Evolutionary conservation across 2,888 invertebrate species (phyloP).

Genomic region (Luperina testacea): DNA sequence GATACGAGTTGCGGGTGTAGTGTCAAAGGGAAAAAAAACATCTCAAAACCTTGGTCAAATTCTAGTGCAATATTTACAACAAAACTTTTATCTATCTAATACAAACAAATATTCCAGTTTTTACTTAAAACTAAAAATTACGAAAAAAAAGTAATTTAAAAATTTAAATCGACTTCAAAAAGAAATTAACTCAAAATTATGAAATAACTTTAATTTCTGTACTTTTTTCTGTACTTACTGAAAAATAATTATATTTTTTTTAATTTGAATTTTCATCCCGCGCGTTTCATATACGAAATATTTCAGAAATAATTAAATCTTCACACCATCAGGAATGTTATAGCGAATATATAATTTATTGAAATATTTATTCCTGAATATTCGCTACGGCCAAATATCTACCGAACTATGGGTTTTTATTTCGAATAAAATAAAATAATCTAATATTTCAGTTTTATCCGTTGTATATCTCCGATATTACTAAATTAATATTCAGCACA

Average conservation of each 20-base stretch:
- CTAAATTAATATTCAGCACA: constrained; percentile 12
- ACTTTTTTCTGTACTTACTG: neutral
- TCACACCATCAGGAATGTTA: neutral
- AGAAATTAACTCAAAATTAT: too few species aligned
- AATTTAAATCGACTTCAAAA: too few species aligned
- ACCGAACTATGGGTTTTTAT: neutral
- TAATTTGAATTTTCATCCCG: neutral
- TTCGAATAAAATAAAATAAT: neutral
- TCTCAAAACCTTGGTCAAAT: too few species aligned
- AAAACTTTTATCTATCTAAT: too few species aligned
- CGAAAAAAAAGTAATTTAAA: too few species aligned
- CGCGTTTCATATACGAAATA: neutral
- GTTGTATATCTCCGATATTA: constrained; percentile 7
- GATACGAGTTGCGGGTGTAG: too few species aligned
- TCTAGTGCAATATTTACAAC: too few species aligned
- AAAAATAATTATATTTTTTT: neutral
- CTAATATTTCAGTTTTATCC: neutral
- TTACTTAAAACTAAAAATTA: too few species aligned
- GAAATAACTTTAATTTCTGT: too few species aligned
- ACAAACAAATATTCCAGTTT: too few species aligned
- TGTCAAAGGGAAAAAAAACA: too few species aligned
- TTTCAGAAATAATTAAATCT: constrained; percentile 1
- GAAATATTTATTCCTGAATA: neutral
- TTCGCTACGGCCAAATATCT: neutral
- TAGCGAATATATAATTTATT: neutral